Conservation (phyloP, 2,888 invertebrate genomes). For the Yponomeuta malinellus region DNA sequence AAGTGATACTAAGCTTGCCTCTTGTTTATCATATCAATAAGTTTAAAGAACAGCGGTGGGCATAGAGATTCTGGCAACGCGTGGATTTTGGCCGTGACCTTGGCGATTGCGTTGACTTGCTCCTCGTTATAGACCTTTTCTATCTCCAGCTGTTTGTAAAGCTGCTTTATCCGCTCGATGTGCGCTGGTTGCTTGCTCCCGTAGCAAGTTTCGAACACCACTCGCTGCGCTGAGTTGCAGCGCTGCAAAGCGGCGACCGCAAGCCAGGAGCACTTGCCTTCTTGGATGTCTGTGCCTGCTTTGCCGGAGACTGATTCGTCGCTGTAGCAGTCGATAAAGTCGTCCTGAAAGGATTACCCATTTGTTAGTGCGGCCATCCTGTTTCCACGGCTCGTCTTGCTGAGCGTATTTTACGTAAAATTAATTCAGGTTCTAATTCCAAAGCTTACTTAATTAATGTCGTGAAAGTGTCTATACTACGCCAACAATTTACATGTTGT, state of each 20-base stretch:
- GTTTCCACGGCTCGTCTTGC: too few relatives aligned
- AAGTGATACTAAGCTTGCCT: slow-evolving; percentile 20
- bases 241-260: slow-evolving; percentile 84
- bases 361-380: too few relatives aligned
- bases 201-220: slow-evolving; percentile 80
- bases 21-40: slow-evolving; percentile 81
- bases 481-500: too few relatives aligned
- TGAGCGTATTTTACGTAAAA: too few relatives aligned
- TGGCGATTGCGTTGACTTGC: slow-evolving; percentile 63
- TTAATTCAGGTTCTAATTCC: too few relatives aligned
- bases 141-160: slow-evolving; percentile 74
- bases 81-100: slow-evolving; percentile 81
- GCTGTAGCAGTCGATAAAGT: slow-evolving; percentile 91
- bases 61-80: slow-evolving; percentile 82
- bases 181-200: slow-evolving; percentile 76
- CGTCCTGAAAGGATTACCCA: slow-evolving; percentile 73
- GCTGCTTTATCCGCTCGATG: slow-evolving; percentile 40
- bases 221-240: slow-evolving; percentile 76
- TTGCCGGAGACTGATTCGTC: slow-evolving; percentile 73
- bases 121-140: slow-evolving; percentile 69
- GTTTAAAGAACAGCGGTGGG: slow-evolving; percentile 80
- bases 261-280: slow-evolving; percentile 93
- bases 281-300: slow-evolving; percentile 35
- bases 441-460: too few relatives aligned
- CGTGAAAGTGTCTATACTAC: too few relatives aligned